Conservation (phyloP, 1,140 invertebrate species). For the Dreissena polymorpha region DNA sequence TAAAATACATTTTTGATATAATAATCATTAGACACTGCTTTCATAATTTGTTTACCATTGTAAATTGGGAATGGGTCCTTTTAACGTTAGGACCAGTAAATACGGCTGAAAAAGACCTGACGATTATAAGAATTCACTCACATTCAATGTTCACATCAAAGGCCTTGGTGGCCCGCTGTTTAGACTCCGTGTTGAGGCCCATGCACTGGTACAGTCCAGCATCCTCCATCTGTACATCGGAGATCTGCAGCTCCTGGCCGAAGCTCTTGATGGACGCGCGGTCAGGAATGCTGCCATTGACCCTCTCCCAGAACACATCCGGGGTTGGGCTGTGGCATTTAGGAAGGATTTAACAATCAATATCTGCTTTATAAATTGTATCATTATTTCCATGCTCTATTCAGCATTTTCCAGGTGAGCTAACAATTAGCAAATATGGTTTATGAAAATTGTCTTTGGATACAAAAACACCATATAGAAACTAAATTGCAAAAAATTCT, state of each 20-base stretch:
- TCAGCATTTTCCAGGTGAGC: too few species aligned
- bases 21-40: too few species aligned
- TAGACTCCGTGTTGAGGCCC: constrained; percentile 68
- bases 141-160: constrained; percentile 71
- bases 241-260: constrained; percentile 73
- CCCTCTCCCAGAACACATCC: constrained; percentile 70
- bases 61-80: too few species aligned
- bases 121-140: constrained; percentile 58
- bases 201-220: constrained; percentile 75
- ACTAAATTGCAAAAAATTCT: too few species aligned
- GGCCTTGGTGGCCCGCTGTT: constrained; percentile 59
- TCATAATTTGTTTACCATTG: too few species aligned
- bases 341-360: not conserved
- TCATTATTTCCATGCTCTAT: too few species aligned
- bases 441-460: too few species aligned
- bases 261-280: constrained; percentile 64
- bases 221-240: constrained; percentile 67
- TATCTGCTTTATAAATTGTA: too few species aligned
- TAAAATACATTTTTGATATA: too few species aligned
- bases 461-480: not conserved
- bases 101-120: too few species aligned
- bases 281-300: constrained; percentile 57
- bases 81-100: too few species aligned
- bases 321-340: constrained; percentile 70
- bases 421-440: too few species aligned